Base-by-base conservation (phyloP, 37 sponge, comb jelly and placozoan species). In the Spongilla lacustris region DNA sequence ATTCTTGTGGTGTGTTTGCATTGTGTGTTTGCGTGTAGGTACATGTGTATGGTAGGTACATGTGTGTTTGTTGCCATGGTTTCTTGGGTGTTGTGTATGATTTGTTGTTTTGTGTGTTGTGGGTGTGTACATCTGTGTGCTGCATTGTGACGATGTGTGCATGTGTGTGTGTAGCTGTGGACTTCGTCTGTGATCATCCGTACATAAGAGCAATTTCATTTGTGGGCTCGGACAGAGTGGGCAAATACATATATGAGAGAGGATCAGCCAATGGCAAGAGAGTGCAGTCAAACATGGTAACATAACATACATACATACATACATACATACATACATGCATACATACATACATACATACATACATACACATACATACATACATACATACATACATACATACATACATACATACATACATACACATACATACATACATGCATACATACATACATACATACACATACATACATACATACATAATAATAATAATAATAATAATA, bases 211-310 rank as follows among this genome's bases (percentile, higher is more conserved):
- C 99, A 24, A 95, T 98, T 34, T 96, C 97, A 1, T 98, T 98
- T 92, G 99, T 98, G 11, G 99, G 99, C 0, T 95, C 95, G 1
- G 93, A 98, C 77, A 79, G 74, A 41, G 98, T 94, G 26, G 99
- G 99, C 27, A 78, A 89, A 70, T 90, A 98, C 88, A 95, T 98
- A 78, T 98, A 98, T 68, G 93, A 94, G 85, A 67, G 97, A 68
- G 99, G 99, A 6, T 86, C 89, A 0, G 92, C 84, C 75, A 98
- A 96, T 80, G 99, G 99, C 13, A 98, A 98, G 92, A 87, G 99
- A 87, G 99, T 98, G 23, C 99, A 98, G 84, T 86, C 93, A 24
- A 98, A 98, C 94, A 98, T 98, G 99, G 93, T 93, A 29, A 1
- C 14, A 26, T 9, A 30, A n/a, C 67, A n/a, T 6, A 36, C 38